Conservation (phyloP, 2,797 vertebrate genomes). For the Neoniphon sammara region DNA sequence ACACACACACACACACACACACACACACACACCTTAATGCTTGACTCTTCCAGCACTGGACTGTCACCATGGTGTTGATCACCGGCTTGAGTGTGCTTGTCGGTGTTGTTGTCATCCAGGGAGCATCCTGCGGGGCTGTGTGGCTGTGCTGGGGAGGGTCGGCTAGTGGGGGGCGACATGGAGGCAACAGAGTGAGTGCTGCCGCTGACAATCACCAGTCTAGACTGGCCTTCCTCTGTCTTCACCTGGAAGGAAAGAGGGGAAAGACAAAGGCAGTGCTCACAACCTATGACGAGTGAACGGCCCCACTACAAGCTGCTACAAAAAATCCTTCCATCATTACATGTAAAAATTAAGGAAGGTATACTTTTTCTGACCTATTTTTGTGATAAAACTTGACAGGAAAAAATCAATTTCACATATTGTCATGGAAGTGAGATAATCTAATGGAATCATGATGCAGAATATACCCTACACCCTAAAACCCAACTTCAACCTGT, state of each 20-base stretch:
- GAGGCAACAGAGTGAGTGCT: slow-evolving; percentile 61
- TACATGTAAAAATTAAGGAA: too few relatives aligned
- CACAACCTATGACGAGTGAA: not conserved
- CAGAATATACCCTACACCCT: too few relatives aligned
- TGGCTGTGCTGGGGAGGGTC: slow-evolving; percentile 68
- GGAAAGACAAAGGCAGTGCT: not conserved
- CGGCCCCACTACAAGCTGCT: not conserved
- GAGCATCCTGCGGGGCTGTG: slow-evolving; percentile 76
- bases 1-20: slow-evolving; percentile 58
- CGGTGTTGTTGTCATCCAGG: slow-evolving; percentile 66
- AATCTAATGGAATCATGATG: too few relatives aligned
- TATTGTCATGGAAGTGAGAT: too few relatives aligned
- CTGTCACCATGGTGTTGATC: slow-evolving; percentile 54
- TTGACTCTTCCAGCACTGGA: slow-evolving; percentile 58
- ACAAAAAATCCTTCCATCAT: not conserved
- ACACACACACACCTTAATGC: slow-evolving; percentile 72
- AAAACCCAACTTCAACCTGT: too few relatives aligned
- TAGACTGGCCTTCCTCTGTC: slow-evolving; percentile 68
- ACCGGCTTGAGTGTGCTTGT: slow-evolving; percentile 62
- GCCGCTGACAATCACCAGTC: slow-evolving; percentile 73
- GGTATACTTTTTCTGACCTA: too few relatives aligned
- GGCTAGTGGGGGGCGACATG: slow-evolving; percentile 65
- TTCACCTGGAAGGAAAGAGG: slow-evolving; percentile 60
- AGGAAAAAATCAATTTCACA: too few relatives aligned
- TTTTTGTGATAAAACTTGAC: too few relatives aligned